Evolutionary conservation across 2,888 invertebrate species (phyloP).

Genomic region (Tachina fera): DNA sequence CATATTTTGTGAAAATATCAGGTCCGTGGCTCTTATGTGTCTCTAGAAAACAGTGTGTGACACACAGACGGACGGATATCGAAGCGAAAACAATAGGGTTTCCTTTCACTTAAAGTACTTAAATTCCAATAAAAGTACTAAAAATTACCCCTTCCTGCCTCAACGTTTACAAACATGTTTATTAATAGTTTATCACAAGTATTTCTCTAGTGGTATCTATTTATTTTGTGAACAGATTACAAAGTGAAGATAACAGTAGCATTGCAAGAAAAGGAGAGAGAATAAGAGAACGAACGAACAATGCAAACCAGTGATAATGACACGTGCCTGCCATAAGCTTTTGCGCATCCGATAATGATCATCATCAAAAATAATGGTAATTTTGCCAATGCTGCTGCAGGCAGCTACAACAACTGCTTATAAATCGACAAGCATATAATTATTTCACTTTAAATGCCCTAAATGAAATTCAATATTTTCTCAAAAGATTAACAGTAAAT

Average conservation of each 20-base stretch:
- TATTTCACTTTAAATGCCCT: constrained; percentile 77
- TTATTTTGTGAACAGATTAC: constrained; percentile 37
- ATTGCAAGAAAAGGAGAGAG: constrained; percentile 2
- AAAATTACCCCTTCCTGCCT: background rate
- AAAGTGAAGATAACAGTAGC: constrained; percentile 18
- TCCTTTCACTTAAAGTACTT: too few relatives aligned
- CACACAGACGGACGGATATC: too few relatives aligned
- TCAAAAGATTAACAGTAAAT: constrained; percentile 77
- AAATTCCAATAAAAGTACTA: background rate
- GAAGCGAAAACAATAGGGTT: too few relatives aligned
- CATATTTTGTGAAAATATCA: too few relatives aligned
- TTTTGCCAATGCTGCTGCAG: constrained; percentile 30
- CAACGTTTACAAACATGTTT: background rate
- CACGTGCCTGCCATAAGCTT: constrained; percentile 59
- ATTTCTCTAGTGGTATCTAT: background rate
- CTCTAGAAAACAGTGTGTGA: too few relatives aligned
- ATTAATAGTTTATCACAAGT: background rate
- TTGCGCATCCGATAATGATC: constrained; percentile 45
- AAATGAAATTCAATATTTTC: constrained; percentile 83
- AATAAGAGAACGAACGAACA: background rate
- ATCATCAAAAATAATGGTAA: constrained; percentile 45
- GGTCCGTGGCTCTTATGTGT: too few relatives aligned
- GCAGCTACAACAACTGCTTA: constrained; percentile 20
- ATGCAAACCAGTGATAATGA: constrained; percentile 45
- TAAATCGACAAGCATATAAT: constrained; percentile 16